Percentiles rank a stretch among this genome's conserved stretches.
These are phyloP conservation scores for Anaspis maculata DNA, from an alignment of 2,888 invertebrate genomes.

Conservation along the genomic window DNA sequence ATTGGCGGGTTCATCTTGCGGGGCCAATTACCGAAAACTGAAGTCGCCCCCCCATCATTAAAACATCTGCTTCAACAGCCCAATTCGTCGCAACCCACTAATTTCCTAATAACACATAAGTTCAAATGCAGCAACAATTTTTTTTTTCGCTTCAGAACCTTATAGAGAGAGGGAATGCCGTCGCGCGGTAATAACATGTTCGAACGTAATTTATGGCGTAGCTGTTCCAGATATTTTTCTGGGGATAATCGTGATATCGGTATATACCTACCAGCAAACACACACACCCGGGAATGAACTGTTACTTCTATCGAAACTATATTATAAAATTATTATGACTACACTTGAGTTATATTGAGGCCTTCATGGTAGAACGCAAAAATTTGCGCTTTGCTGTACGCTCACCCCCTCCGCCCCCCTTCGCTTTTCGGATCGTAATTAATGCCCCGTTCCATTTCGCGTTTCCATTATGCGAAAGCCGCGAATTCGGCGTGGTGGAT, in stretches of 20 bases:
- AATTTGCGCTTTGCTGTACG: no score
- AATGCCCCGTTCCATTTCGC: slow-evolving; percentile 15
- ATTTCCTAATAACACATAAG: no score
- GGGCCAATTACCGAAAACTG: no score
- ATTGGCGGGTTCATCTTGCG: no score
- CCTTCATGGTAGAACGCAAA: no score
- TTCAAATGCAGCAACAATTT: slow-evolving; percentile 24
- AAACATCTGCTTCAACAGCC: no score
- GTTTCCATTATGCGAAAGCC: slow-evolving; percentile 17
- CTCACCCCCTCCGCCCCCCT: no score
- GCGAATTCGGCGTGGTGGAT: no score
- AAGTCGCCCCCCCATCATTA: no score
- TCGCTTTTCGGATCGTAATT: slow-evolving; percentile 15
- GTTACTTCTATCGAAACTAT: slow-evolving; percentile 2
- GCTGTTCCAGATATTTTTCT: slow-evolving; percentile 13
- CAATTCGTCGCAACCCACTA: slow-evolving; percentile 14
- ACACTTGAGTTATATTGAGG: slow-evolving; percentile 4
- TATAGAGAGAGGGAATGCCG: slow-evolving; percentile 9
- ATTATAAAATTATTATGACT: neutral
- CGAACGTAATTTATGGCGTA: slow-evolving; percentile 22
- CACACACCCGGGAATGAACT: slow-evolving; percentile 5
- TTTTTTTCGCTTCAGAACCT: no score
- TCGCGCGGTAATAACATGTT: slow-evolving; percentile 22
- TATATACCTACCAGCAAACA: no score
- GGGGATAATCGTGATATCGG: no score